Evolutionary conservation across 2,888 invertebrate genomes (phyloP).

Genomic region (Lacanobia oleracea): DNA sequence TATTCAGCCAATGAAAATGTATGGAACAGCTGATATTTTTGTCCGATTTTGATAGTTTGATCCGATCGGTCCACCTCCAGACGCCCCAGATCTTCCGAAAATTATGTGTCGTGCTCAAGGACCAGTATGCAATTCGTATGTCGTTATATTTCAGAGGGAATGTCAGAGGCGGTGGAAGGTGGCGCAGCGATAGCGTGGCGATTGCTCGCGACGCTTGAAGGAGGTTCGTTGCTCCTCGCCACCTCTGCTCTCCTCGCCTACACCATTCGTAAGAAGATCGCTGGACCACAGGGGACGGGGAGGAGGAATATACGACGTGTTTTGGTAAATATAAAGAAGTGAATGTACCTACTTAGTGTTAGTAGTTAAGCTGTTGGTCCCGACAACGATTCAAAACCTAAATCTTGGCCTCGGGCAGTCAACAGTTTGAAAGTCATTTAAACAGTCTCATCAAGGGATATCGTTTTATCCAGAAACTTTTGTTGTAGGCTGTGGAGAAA

Average conservation of each 20-base stretch:
- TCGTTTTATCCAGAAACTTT: too few species aligned
- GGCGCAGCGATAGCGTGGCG: conserved; percentile 84
- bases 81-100: neutral
- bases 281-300: conserved; percentile 50
- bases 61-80: neutral
- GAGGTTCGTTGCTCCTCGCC: conserved; percentile 81
- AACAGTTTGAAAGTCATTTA: too few species aligned
- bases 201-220: conserved; percentile 84
- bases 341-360: too few species aligned
- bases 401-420: too few species aligned
- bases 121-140: neutral
- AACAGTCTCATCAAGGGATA: too few species aligned
- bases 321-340: conserved; percentile 73
- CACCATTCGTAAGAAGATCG: conserved; percentile 73
- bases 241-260: conserved; percentile 83
- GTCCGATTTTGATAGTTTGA: too few species aligned
- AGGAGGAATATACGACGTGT: conserved; percentile 72
- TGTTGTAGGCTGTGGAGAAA: too few species aligned
- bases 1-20: too few species aligned
- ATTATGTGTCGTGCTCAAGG: neutral
- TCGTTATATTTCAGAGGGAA: conserved; percentile 62
- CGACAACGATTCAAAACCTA: too few species aligned
- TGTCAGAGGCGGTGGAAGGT: conserved; percentile 81
- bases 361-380: too few species aligned
- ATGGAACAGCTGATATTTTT: too few species aligned